Evolutionary conservation across 2,888 invertebrate species (phyloP).

Genomic region (Bembecia ichneumoniformis): DNA sequence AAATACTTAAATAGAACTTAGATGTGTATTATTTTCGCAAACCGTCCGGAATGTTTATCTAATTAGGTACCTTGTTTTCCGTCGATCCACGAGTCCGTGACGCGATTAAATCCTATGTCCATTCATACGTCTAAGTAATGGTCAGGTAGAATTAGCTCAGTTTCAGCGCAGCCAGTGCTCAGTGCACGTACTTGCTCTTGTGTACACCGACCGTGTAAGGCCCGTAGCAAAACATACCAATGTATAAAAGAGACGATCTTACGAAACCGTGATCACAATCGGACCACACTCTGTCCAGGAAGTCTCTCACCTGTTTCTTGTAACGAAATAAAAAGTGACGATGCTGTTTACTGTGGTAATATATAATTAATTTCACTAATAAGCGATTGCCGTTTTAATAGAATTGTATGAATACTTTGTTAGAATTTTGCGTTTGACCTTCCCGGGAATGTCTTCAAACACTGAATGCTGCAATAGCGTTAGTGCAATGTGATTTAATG

Average conservation of each 20-base stretch:
- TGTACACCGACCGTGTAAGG: slow-evolving; percentile 20
- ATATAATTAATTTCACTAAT: background rate
- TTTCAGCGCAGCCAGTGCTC: slow-evolving; percentile 45
- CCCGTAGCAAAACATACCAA: slow-evolving; percentile 42
- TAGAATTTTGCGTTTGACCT: too few relatives aligned
- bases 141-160: slow-evolving; percentile 53
- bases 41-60: background rate
- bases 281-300: slow-evolving; percentile 59
- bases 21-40: background rate
- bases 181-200: slow-evolving; percentile 23
- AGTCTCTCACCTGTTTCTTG: slow-evolving; percentile 45
- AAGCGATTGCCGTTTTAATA: too few relatives aligned
- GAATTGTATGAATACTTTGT: too few relatives aligned
- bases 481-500: background rate
- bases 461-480: background rate
- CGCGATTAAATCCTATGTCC: slow-evolving; percentile 30
- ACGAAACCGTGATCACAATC: slow-evolving; percentile 66
- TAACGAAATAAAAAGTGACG: slow-evolving; percentile 13
- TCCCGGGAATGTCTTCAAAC: background rate
- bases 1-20: too few relatives aligned
- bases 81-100: slow-evolving; percentile 29
- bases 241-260: slow-evolving; percentile 59
- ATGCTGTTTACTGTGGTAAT: slow-evolving; percentile 30
- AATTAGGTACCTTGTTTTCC: slow-evolving; percentile 17
- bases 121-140: slow-evolving; percentile 55